phyloP scores from a whole-genome alignment of 2,113 vertebrate genomes.

The Mesoclemmys tuberculata region DNA sequence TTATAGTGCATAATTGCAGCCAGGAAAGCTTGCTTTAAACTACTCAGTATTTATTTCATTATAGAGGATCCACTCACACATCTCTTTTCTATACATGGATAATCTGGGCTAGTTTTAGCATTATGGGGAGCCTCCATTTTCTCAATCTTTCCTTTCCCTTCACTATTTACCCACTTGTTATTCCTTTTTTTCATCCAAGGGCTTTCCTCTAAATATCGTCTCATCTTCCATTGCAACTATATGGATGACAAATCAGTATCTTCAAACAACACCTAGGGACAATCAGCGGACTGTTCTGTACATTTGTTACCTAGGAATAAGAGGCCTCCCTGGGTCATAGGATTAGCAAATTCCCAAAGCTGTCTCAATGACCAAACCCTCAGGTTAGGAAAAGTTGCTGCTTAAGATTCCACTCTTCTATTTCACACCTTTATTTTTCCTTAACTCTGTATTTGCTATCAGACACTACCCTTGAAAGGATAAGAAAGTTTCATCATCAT shows the following conservation, averaged over 20 bases:
- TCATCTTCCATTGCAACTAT: neutral
- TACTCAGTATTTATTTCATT: neutral
- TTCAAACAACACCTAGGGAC: neutral
- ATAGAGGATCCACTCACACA: neutral
- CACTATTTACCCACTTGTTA: rapidly evolving
- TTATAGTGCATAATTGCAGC: neutral
- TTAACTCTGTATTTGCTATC: neutral
- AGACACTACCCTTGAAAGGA: neutral
- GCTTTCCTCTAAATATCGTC: neutral
- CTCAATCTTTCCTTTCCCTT: neutral
- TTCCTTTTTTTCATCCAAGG: rapidly evolving
- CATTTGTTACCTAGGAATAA: neutral
- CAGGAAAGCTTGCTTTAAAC: neutral
- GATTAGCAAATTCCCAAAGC: neutral
- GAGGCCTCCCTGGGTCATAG: neutral
- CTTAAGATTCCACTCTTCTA: neutral
- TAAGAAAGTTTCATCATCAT: neutral
- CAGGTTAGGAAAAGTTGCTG: neutral
- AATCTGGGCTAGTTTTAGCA: neutral
- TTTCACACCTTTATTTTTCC: neutral
- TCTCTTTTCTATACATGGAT: neutral
- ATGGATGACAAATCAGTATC: neutral
- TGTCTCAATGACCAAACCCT: neutral
- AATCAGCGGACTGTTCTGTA: neutral
- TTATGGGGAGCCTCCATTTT: neutral